Evolutionary conservation across 2,797 vertebrate genomes (phyloP).

Genomic region (Aselliscus stoliczkanus): DNA sequence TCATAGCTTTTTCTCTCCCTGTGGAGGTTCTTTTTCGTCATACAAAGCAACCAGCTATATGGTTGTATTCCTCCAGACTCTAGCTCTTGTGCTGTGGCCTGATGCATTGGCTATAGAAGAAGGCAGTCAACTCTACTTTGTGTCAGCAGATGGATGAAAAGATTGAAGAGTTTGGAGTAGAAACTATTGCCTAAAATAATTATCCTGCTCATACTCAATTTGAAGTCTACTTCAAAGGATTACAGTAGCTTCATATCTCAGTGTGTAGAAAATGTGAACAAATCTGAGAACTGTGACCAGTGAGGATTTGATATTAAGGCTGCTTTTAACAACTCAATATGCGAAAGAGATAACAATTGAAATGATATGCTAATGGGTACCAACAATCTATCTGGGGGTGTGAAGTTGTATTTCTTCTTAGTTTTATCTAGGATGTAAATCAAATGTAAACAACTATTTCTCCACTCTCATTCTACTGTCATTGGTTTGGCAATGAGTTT

Average conservation of each 20-base stretch:
- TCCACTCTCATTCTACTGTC: neutral
- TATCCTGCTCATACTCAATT: constrained; percentile 16
- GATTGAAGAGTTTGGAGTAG: neutral
- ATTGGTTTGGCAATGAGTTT: neutral
- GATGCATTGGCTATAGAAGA: neutral
- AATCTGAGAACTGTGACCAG: neutral
- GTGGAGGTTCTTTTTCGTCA: neutral
- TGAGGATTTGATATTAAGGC: constrained; percentile 19
- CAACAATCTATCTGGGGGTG: neutral
- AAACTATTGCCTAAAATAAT: constrained; percentile 40
- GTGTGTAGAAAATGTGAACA: constrained; percentile 1
- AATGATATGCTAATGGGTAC: neutral
- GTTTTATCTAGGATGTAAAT: neutral
- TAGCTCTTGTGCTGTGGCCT: neutral
- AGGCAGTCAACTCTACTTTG: neutral
- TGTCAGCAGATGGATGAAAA: constrained; percentile 7
- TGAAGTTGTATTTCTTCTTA: constrained; percentile 1
- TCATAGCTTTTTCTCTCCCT: neutral
- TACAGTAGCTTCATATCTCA: neutral
- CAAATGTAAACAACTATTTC: neutral
- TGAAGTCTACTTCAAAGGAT: constrained; percentile 33
- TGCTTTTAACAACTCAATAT: constrained; percentile 35
- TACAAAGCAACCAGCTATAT: neutral
- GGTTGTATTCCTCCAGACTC: neutral
- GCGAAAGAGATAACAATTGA: neutral